These are phyloP conservation scores for Thumatha senex DNA, from an alignment of 2,888 invertebrate species.

Conservation along the genomic window DNA sequence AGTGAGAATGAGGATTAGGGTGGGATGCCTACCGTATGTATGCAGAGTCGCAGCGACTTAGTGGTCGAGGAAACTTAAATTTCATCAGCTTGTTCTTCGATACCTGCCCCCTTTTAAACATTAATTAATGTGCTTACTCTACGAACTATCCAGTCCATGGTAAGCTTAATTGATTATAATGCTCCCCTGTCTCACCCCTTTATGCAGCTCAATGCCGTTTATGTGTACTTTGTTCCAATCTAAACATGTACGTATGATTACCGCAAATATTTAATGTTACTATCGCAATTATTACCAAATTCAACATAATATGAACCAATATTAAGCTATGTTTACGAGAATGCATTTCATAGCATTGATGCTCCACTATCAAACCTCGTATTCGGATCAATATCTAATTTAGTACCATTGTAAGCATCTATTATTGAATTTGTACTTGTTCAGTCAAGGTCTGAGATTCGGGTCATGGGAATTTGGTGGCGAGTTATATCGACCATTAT, in stretches of 20 bases:
- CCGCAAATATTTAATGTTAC: conserved; percentile 21
- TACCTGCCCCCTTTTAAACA: too few species aligned
- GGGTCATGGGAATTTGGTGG: conserved; percentile 13
- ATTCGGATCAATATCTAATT: conserved; percentile 27
- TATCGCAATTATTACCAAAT: conserved; percentile 7
- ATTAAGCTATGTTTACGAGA: conserved; percentile 23
- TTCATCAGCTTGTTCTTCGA: too few species aligned
- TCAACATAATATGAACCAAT: conserved; percentile 20
- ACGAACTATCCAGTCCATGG: too few species aligned
- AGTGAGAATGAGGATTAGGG: too few species aligned
- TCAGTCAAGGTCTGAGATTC: conserved; percentile 13
- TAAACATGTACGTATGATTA: not conserved
- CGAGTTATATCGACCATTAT: conserved; percentile 18
- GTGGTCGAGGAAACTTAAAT: too few species aligned
- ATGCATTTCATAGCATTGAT: conserved; percentile 15
- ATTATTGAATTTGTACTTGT: conserved; percentile 5
- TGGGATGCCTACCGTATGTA: too few species aligned
- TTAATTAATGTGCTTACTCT: too few species aligned
- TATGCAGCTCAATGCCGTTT: too few species aligned
- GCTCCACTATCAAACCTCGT: conserved; percentile 14
- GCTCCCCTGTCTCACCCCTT: too few species aligned
- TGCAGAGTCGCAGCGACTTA: too few species aligned
- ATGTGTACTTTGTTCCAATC: not conserved
- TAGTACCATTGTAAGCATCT: conserved; percentile 4
- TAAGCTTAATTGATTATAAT: too few species aligned